phyloP scores from a whole-genome alignment of 2,888 invertebrate species.

The Seira sanloemensis region DNA sequence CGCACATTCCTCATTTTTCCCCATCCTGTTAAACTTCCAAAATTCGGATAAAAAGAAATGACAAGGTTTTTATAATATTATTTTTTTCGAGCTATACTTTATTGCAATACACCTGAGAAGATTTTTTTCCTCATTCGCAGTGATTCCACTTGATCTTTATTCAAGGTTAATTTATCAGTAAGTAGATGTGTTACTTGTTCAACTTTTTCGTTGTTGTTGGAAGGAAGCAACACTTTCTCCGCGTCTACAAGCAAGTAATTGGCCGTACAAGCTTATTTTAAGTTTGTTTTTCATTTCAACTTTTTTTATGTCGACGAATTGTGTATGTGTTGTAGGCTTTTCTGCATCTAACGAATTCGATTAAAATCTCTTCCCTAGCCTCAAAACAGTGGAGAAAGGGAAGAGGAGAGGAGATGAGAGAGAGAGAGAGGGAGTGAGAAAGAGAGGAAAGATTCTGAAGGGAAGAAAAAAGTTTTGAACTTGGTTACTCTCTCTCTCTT shows the following conservation, averaged over 20 bases:
- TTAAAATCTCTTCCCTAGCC: neutral
- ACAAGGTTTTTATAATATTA: too few relatives aligned
- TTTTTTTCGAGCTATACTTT: too few relatives aligned
- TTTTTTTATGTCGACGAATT: neutral
- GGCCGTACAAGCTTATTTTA: neutral
- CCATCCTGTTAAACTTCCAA: too few relatives aligned
- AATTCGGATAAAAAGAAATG: too few relatives aligned
- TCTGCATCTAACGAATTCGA: neutral
- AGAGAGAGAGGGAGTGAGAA: neutral
- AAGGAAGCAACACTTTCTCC: slow-evolving; percentile 9
- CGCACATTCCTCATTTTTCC: too few relatives aligned
- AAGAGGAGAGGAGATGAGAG: neutral
- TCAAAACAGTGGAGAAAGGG: slow-evolving; percentile 2
- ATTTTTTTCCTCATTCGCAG: neutral
- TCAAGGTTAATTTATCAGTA: slow-evolving; percentile 14
- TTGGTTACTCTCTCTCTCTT: neutral
- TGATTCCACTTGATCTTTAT: neutral
- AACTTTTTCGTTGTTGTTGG: neutral
- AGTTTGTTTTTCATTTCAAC: slow-evolving; percentile 6
- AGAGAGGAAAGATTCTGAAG: neutral
- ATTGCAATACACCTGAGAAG: neutral
- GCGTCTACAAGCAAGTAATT: neutral
- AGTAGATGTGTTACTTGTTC: too few relatives aligned
- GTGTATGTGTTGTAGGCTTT: neutral
- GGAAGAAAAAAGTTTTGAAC: neutral